Percentiles rank a stretch among this genome's conserved stretches.
Evolutionary conservation across 2,113 vertebrate species (phyloP).

Genomic region (Corythoichthys intestinalis): DNA sequence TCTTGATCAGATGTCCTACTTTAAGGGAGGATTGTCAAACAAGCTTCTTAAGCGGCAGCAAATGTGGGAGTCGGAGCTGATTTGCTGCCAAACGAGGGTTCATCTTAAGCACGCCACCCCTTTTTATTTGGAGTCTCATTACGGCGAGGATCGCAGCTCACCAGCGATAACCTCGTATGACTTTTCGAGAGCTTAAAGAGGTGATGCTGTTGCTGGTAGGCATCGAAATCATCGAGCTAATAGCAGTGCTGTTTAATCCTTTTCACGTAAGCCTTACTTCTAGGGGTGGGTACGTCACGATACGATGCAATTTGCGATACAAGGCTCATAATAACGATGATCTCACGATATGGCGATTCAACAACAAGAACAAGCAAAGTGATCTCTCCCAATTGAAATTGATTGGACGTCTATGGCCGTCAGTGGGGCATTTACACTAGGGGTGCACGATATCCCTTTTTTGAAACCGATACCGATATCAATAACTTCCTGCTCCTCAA

Average conservation of each 20-base stretch:
- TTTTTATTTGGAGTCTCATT: constrained; percentile 60
- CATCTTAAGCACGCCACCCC: constrained; percentile 24
- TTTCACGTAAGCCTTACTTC: not conserved
- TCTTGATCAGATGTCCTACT: constrained; percentile 11
- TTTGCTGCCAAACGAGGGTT: constrained; percentile 37
- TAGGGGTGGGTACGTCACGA: too few species aligned
- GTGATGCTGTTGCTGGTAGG: constrained; percentile 29
- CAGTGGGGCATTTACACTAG: too few species aligned
- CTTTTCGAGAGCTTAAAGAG: constrained; percentile 45
- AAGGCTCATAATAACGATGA: too few species aligned
- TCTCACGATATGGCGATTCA: too few species aligned
- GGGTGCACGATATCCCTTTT: too few species aligned
- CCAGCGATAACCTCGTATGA: constrained; percentile 58
- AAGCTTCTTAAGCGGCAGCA: constrained; percentile 26
- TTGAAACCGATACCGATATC: too few species aligned
- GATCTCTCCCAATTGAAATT: too few species aligned
- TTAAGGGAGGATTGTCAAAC: constrained; percentile 20
- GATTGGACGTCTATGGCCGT: too few species aligned
- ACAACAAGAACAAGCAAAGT: too few species aligned
- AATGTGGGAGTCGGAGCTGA: constrained; percentile 25
- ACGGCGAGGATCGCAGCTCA: constrained; percentile 44
- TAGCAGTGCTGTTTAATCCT: constrained; percentile 10
- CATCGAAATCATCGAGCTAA: constrained; percentile 23
- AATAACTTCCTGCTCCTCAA: too few species aligned
- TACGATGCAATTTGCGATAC: too few species aligned